Conservation (phyloP, 2,888 invertebrate species). For the Oligia strigilis region DNA sequence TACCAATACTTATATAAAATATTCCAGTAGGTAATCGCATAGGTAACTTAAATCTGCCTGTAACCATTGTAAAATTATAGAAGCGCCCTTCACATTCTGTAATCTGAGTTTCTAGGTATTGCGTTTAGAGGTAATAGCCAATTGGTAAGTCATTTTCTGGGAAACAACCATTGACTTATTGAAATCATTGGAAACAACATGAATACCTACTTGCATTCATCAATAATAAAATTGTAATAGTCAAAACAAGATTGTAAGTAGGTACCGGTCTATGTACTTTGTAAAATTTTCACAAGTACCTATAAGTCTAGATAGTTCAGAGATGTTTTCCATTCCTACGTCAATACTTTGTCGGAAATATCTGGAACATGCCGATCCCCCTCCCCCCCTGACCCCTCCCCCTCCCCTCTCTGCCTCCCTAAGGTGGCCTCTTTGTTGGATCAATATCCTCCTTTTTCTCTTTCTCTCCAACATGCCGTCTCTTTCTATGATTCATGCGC, state of each 20-base stretch:
- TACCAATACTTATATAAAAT: not conserved
- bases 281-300: not conserved
- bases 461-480: conserved; percentile 40
- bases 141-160: not conserved
- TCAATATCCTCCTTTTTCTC: conserved; percentile 62
- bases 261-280: not conserved
- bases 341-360: conserved; percentile 54
- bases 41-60: not conserved
- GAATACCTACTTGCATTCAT: not conserved
- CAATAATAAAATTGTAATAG: not conserved
- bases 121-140: not conserved
- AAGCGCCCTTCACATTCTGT: not conserved
- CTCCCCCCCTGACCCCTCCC: not conserved
- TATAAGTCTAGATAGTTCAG: not conserved
- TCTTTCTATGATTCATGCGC: conserved; percentile 46
- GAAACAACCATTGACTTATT: not conserved
- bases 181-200: not conserved
- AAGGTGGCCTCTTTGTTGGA: conserved; percentile 53
- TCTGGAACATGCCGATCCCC: conserved; percentile 42
- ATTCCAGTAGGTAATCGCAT: not conserved
- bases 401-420: conserved; percentile 3
- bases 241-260: not conserved
- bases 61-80: not conserved
- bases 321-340: conserved; percentile 1
- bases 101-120: not conserved